Evolutionary conservation across 2,113 vertebrate species (phyloP).

Genomic region (Scomber colias): DNA sequence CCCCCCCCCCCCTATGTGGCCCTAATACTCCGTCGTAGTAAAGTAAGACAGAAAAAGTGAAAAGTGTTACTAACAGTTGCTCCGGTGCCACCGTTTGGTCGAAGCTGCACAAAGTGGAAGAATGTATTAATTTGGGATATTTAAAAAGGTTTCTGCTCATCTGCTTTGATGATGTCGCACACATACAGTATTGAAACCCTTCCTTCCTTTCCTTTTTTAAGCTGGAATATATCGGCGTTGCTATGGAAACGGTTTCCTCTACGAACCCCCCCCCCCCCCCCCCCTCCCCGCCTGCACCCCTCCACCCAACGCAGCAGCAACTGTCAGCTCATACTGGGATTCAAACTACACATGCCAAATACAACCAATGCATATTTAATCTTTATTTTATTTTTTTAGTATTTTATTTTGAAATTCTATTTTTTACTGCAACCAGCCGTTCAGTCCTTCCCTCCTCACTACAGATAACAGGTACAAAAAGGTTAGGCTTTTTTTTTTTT

Average conservation of each 20-base stretch:
- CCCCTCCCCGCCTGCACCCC: background rate
- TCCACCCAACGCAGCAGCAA: conserved; percentile 27
- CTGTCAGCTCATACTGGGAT: conserved; percentile 47
- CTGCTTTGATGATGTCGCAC: conserved; percentile 23
- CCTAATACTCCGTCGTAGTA: no score
- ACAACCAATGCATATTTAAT: conserved; percentile 59
- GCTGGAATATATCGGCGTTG: conserved; percentile 66
- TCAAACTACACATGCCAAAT: conserved; percentile 76
- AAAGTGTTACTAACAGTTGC: no score
- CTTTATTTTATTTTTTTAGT: conserved; percentile 4
- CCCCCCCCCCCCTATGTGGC: no score
- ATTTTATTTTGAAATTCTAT: conserved; percentile 43
- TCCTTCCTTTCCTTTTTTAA: background rate
- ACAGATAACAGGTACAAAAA: conserved; percentile 78
- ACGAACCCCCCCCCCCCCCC: background rate
- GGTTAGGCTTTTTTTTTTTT: conserved; percentile 61
- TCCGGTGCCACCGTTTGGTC: conserved; percentile 54
- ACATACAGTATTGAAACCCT: conserved; percentile 23
- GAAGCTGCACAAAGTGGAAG: conserved; percentile 67
- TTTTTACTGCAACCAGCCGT: conserved; percentile 62
- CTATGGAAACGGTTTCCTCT: conserved; percentile 62
- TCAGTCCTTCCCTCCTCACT: conserved; percentile 68
- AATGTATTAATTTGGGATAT: conserved; percentile 43
- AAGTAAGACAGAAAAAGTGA: background rate
- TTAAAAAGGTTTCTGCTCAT: conserved; percentile 18